Base-by-base conservation (phyloP, 2,113 vertebrate species). In the Chrysemys picta region DNA sequence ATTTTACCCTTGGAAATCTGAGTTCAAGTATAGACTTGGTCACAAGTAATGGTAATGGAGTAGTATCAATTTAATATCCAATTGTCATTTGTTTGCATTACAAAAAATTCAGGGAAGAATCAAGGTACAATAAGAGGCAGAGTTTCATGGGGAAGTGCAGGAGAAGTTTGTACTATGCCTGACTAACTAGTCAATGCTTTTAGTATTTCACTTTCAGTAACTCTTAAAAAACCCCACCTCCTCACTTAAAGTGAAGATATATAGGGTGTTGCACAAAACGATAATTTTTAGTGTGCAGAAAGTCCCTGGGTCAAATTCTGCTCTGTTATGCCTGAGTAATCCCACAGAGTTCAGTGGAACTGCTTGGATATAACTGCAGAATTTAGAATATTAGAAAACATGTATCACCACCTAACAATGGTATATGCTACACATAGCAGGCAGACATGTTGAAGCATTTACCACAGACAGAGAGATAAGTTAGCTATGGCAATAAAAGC, bases 21-120 rank as follows among this genome's bases (percentile, higher is more conserved):
- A 35, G 12, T 87, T 85, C 54, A 93, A 85, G 89, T 93, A 84
- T 22, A 89, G 52, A 90, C 87, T 90, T 89, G 27, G 54, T 84
- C 88, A 79, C 22, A 83, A 8, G 14, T 57, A 65, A 49, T 47
- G 83, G 14, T 42, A 84, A 62, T 88, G 54, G 80, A 93, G 76
- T 31, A 24, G 12, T 56, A 69, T 45, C 59, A 13, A 0, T 86
- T 90, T 65, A 1, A 94, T 94, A 29, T 81, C 80, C 86, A 42
- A 24, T 45, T 35, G 24, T 54, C 31, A 17, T 42, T 80, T 84
- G 17, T 17, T 38, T 80, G 3, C 31, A 35, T 47, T 25, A 75
- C 50, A 89, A 93, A 92, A 94, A 80, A 81, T 82, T 69, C 62
- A 59, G 69, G 57, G 42, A 87, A 85, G 31, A 82, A 84, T 88